Conservation (phyloP, 2,113 vertebrate species). For the Brachirus orientalis region DNA sequence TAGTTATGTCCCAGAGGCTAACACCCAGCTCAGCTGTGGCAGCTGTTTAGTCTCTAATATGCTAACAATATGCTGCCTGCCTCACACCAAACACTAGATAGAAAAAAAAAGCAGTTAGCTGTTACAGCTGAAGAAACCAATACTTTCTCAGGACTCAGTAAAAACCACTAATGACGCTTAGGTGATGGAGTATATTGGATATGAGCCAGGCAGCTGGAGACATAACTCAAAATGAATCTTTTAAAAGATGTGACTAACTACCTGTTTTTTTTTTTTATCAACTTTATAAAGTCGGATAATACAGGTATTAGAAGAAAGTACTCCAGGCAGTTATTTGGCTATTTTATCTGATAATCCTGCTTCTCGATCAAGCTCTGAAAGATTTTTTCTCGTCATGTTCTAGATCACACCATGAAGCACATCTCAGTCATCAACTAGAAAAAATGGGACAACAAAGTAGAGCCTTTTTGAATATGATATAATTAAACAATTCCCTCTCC, state of each 20-base stretch:
- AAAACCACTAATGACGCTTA: no score
- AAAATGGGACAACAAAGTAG: not conserved
- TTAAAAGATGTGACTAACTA: not conserved
- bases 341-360: constrained; percentile 8
- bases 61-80: no score
- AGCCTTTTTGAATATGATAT: not conserved
- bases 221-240: no score
- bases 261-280: not conserved
- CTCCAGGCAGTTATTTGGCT: not conserved
- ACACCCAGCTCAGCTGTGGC: not conserved
- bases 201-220: not conserved
- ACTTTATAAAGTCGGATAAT: not conserved
- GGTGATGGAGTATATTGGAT: not conserved
- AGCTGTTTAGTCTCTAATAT: not conserved
- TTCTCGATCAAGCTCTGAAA: constrained; percentile 8
- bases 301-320: not conserved
- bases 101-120: not conserved
- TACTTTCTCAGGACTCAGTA: not conserved
- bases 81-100: not conserved
- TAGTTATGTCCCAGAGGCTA: not conserved
- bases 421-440: not conserved
- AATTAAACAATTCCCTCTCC: not conserved
- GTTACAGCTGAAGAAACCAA: not conserved
- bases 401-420: not conserved
- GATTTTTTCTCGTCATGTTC: not conserved